Conservation (phyloP, 2,797 vertebrate species). For the Coilia nasus region DNA sequence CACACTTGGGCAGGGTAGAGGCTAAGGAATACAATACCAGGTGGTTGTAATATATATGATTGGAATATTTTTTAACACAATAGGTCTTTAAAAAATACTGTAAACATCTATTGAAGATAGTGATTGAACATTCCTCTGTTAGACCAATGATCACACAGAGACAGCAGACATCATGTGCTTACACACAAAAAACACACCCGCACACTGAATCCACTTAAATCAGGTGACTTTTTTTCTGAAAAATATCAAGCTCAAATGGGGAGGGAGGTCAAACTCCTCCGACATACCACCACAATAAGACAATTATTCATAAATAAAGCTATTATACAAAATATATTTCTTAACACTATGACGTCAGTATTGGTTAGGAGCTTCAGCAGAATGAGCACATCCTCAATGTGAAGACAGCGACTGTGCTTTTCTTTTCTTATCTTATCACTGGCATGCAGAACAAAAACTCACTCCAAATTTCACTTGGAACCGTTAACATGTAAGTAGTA, state of each 20-base stretch:
- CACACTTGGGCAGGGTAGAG: no score
- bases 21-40: no score
- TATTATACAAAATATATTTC: conserved; percentile 89
- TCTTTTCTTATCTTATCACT: conserved; percentile 65
- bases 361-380: conserved; percentile 81
- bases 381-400: conserved; percentile 76
- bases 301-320: conserved; percentile 93
- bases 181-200: neutral
- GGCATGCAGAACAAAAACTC: conserved; percentile 62
- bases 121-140: neutral
- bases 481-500: neutral
- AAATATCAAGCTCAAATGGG: conserved; percentile 81
- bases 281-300: conserved; percentile 89
- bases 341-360: conserved; percentile 96
- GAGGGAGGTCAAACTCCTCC: conserved; percentile 66
- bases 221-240: conserved; percentile 83
- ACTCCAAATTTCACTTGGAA: conserved; percentile 35
- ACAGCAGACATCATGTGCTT: neutral
- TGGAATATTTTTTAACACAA: no score
- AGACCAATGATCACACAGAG: neutral
- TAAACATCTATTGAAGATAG: neutral
- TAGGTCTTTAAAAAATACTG: neutral
- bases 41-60: no score
- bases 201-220: conserved; percentile 64
- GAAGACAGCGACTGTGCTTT: conserved; percentile 82